Evolutionary conservation across 1,140 invertebrate species (phyloP), one percentile per base, ranked within the genome.

Genomic region (Patella vulgata): DNA sequence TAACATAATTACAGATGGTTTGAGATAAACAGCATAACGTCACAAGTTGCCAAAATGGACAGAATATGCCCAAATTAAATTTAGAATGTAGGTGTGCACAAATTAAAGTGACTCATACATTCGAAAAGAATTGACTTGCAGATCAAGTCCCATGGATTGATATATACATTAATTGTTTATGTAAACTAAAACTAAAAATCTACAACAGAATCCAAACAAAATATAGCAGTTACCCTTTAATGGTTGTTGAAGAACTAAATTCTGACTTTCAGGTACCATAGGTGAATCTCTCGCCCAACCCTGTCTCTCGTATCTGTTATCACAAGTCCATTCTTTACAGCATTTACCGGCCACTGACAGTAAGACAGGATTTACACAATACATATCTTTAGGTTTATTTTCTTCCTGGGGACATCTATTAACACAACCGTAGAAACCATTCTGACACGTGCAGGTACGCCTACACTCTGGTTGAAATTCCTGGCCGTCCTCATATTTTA

Each of bases 321-420:
- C 59, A 68, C 90, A 91, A 74, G 90, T 87, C 90, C 90, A 91
- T 79, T 91, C 89, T 58, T 89, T 84, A 76, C 90, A 91, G 75
- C 90, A 91, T 63, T 90, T 88, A 23, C 88, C 89, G 9, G 87
- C 86, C 19, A 91, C 85, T 55, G 89, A 84, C n/a, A 91, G 87
- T 30, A 92, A 84, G 33, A 87, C 84, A 3, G 91, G 88, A 86
- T 74, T 84, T 81, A 56, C 54, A 44, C 71, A 73, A 39, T 70
- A 68, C 52, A 48, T 40, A 31, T 80, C 90, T 90, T 40, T 84
- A 82, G 90, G 91, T 19, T 86, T 87, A 44, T 89, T 87, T 72
- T 87, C 86, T 73, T 92, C 91, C 66, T 90, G 89, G 2, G 90
- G 89, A 73, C 91, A 92, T 31, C 90, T 76, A 3, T 89, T 89